Evolutionary conservation across 2,888 invertebrate genomes (phyloP).

Genomic region (Schizotus pectinicornis): DNA sequence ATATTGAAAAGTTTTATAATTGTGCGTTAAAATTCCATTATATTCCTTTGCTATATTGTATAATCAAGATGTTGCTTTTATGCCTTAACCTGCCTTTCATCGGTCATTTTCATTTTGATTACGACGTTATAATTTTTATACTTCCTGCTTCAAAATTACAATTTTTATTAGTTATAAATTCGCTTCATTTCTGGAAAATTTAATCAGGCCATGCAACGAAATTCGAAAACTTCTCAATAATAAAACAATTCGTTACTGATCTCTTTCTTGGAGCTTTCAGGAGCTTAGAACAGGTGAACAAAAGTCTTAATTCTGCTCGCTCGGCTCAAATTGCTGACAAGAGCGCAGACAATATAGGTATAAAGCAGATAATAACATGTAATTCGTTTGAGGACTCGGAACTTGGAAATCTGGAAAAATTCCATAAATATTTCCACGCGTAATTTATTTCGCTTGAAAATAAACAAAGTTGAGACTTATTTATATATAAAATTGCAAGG

Average conservation of each 20-base stretch:
- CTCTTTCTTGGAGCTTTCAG: conserved; percentile 18
- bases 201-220: conserved; percentile 1
- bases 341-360: conserved; percentile 12
- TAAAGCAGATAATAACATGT: conserved; percentile 19
- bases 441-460: conserved; percentile 21
- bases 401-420: conserved; percentile 9
- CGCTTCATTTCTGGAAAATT: conserved; percentile 11
- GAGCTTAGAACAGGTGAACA: conserved; percentile 24
- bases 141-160: conserved; percentile 12
- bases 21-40: conserved; percentile 22
- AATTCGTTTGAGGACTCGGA: conserved; percentile 16
- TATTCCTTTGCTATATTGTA: conserved; percentile 19
- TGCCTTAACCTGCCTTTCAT: conserved; percentile 19
- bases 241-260: conserved; percentile 12
- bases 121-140: conserved; percentile 26
- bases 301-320: conserved; percentile 22
- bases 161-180: conserved; percentile 20
- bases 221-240: conserved; percentile 2
- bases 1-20: conserved; percentile 9
- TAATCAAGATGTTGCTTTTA: conserved; percentile 26
- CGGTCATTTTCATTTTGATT: conserved; percentile 27
- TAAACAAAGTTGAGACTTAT: conserved; percentile 22
- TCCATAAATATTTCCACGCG: neutral
- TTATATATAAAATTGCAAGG: conserved; percentile 20
- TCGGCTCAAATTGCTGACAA: conserved; percentile 5